Conservation (phyloP, 2,113 vertebrate genomes). For the Phylloscopus whistleri region DNA sequence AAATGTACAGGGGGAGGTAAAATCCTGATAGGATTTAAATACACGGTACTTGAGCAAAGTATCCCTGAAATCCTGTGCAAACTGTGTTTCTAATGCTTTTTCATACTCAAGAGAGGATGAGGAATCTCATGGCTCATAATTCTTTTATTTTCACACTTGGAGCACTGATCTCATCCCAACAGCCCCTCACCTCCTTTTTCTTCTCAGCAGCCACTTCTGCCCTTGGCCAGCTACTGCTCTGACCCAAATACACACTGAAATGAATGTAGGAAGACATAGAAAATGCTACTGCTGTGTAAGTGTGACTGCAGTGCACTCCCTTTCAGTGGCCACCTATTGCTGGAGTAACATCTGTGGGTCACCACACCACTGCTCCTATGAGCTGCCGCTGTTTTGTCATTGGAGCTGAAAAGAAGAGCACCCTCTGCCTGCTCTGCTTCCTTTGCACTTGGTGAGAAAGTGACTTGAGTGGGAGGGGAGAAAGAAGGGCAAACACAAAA, state of each 20-base stretch:
- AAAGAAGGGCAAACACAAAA: neutral
- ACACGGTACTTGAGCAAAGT: neutral
- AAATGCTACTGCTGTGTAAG: neutral
- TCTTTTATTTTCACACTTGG: neutral
- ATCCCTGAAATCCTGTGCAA: conserved; percentile 10
- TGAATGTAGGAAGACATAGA: neutral
- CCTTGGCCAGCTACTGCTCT: neutral
- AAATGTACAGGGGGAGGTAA: neutral
- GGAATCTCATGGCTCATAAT: neutral
- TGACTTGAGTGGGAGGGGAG: neutral
- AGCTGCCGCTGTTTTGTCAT: neutral
- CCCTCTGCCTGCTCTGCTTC: neutral
- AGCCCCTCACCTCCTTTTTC: neutral
- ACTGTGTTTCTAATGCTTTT: conserved; percentile 29
- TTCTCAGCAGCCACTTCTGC: neutral
- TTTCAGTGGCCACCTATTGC: neutral
- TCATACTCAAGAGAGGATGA: neutral
- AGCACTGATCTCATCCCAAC: neutral
- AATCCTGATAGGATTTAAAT: conserved; percentile 4
- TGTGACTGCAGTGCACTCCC: neutral
- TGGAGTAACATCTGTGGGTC: neutral
- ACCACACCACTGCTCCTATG: neutral
- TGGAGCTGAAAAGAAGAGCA: neutral
- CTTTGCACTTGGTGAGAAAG: neutral
- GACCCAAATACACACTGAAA: neutral